Percentiles rank a stretch among this genome's conserved stretches.
phyloP scores from a whole-genome alignment of 2,888 invertebrate genomes.

The Adelognathus sp. region DNA sequence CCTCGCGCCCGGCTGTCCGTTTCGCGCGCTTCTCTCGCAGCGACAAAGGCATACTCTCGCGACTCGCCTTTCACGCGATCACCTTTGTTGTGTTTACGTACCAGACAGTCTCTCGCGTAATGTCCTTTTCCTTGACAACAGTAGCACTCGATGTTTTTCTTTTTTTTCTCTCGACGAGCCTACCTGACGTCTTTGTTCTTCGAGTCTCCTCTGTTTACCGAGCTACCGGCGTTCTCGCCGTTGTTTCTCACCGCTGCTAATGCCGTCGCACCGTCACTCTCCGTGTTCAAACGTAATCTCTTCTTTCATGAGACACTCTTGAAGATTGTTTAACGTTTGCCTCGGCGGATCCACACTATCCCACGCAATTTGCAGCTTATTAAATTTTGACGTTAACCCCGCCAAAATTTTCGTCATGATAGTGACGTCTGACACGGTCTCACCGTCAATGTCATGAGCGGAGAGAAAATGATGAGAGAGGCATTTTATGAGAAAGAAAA shows the following conservation, averaged over 20 bases:
- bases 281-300: too few relatives aligned
- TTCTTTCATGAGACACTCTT: too few relatives aligned
- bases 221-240: neutral
- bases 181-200: neutral
- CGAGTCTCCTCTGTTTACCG: neutral
- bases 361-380: too few relatives aligned
- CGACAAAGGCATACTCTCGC: neutral
- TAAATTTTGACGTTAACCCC: too few relatives aligned
- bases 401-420: too few relatives aligned
- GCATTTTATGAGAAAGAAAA: too few relatives aligned
- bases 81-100: neutral
- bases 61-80: neutral
- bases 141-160: conserved; percentile 1
- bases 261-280: neutral
- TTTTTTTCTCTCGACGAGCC: neutral
- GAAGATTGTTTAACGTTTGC: too few relatives aligned
- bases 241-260: neutral
- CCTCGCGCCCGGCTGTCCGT: neutral
- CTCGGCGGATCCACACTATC: too few relatives aligned
- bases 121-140: conserved; percentile 6
- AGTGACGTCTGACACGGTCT: too few relatives aligned
- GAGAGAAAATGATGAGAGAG: too few relatives aligned
- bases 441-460: too few relatives aligned
- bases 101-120: conserved; percentile 14
- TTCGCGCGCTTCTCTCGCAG: neutral